Evolutionary conservation across 2,113 vertebrate genomes (phyloP).

Genomic region (Chloropsis hardwickii): DNA sequence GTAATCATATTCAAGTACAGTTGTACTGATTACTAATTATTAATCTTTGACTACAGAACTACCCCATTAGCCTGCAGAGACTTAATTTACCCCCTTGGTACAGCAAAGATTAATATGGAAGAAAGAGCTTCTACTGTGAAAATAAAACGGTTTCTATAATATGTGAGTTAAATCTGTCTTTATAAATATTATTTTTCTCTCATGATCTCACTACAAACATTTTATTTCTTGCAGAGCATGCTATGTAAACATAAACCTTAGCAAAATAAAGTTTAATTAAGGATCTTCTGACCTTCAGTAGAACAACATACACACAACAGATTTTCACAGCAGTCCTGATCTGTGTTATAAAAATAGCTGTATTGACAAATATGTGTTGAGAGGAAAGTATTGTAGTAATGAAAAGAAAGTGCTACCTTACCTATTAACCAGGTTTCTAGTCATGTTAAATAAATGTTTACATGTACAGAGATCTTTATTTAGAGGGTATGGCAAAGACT

Average conservation of each 20-base stretch:
- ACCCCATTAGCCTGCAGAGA: neutral
- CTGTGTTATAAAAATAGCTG: neutral
- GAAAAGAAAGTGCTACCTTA: neutral
- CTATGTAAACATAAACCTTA: neutral
- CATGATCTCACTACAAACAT: neutral
- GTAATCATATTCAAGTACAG: neutral
- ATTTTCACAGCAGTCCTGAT: neutral
- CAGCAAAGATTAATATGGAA: neutral
- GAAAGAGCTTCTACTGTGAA: neutral
- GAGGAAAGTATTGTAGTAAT: neutral
- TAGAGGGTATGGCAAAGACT: neutral
- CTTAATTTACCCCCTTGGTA: neutral
- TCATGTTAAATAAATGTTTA: neutral
- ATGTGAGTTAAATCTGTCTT: neutral
- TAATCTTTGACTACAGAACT: neutral
- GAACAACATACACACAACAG: neutral
- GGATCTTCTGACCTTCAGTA: neutral
- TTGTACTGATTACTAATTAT: neutral
- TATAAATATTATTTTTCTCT: neutral
- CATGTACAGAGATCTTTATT: neutral
- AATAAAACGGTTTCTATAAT: neutral
- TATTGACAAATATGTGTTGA: neutral
- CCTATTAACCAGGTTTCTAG: neutral
- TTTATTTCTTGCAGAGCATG: neutral
- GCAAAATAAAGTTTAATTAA: neutral